A percentile compares a stretch with the other conserved stretches of the same genome.
Evolutionary conservation across 2,888 invertebrate species (phyloP).

Genomic region (Tipula unca): DNA sequence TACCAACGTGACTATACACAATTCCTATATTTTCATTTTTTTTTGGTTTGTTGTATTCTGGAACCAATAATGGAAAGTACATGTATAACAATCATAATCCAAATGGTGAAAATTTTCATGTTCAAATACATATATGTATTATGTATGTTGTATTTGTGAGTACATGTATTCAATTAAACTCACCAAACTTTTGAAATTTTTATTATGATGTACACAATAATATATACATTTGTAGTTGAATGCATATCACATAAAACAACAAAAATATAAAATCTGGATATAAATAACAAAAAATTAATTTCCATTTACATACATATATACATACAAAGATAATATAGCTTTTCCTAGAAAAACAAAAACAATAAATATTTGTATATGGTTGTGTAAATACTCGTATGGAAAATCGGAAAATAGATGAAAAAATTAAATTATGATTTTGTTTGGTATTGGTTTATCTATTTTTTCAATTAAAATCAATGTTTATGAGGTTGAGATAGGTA

Average conservation of each 20-base stretch:
- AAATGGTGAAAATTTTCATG: neutral
- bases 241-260: neutral
- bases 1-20: neutral
- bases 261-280: neutral
- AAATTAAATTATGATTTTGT: neutral
- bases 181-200: neutral
- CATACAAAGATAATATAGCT: too few species aligned
- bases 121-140: neutral
- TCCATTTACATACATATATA: too few species aligned
- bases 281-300: neutral
- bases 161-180: neutral
- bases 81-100: neutral
- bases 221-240: neutral
- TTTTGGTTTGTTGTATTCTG: neutral
- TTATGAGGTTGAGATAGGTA: too few species aligned
- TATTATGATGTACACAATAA: neutral
- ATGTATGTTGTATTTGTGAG: neutral
- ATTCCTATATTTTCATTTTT: neutral
- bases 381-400: neutral
- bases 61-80: neutral
- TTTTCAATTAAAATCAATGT: too few species aligned
- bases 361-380: neutral
- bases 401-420: neutral
- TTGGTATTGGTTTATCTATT: neutral
- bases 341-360: neutral